phyloP scores from a whole-genome alignment of 2,888 invertebrate genomes.

The Protonemura montana region DNA sequence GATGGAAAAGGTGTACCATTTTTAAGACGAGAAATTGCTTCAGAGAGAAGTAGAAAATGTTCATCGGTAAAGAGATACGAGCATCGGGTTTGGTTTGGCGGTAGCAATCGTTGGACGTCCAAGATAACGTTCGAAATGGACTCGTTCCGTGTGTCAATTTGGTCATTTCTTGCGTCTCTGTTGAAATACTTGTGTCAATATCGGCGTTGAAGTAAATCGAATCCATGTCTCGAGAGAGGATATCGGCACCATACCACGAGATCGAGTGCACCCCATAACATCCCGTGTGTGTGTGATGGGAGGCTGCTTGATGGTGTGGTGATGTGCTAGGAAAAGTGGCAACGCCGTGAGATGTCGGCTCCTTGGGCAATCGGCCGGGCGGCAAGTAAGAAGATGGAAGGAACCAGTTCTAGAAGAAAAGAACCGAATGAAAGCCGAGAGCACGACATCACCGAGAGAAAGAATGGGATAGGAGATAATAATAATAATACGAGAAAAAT shows the following conservation, averaged over 20 bases:
- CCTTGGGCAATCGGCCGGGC: conserved; percentile 16
- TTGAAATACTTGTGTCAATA: background rate
- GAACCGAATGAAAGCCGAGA: conserved; percentile 34
- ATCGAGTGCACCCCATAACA: background rate
- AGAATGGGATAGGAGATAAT: conserved; percentile 20
- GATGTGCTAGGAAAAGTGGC: background rate
- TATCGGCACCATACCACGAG: background rate
- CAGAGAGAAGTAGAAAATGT: too few relatives aligned
- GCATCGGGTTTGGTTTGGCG: too few relatives aligned
- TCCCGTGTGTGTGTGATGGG: background rate
- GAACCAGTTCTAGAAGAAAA: conserved; percentile 45
- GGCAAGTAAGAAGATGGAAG: conserved; percentile 32
- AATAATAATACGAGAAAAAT: background rate
- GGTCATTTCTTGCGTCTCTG: background rate
- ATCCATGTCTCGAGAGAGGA: background rate
- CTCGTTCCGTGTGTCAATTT: background rate
- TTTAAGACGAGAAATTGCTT: too few relatives aligned
- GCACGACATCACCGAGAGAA: background rate
- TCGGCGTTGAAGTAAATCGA: too few relatives aligned
- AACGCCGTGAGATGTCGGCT: conserved; percentile 24
- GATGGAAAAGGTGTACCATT: too few relatives aligned
- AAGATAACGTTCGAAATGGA: background rate
- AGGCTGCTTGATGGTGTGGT: background rate
- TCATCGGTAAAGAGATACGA: too few relatives aligned
- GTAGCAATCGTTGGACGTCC: background rate